Evolutionary conservation across 35 echinoderm and acorn worm genomes (phyloP).

Genomic region (Apostichopus japonicus): DNA sequence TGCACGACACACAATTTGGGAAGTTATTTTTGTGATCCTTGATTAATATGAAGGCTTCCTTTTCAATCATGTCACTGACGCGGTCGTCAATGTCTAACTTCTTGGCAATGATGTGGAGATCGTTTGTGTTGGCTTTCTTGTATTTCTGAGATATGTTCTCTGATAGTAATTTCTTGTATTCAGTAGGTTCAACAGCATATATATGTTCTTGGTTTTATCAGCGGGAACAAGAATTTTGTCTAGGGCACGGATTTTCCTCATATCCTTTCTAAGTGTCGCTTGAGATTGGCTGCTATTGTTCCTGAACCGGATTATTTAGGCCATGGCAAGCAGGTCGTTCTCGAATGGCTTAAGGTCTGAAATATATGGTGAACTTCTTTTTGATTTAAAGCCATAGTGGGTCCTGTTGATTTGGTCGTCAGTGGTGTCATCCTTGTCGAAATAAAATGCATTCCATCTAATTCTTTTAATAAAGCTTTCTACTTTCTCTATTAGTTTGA

Average conservation of each 20-base stretch:
- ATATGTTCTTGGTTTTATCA: slow-evolving; percentile 23
- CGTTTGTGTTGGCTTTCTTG: background rate
- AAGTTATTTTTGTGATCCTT: slow-evolving; percentile 76
- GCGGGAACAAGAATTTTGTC: background rate
- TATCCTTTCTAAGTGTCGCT: background rate
- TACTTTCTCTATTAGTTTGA: slow-evolving; percentile 60
- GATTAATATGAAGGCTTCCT: slow-evolving; percentile 51
- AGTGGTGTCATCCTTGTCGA: background rate
- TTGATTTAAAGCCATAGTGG: slow-evolving; percentile 61
- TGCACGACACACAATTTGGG: background rate
- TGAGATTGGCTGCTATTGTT: background rate
- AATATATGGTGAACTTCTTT: slow-evolving; percentile 54
- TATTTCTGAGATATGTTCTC: slow-evolving; percentile 5
- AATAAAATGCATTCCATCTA: slow-evolving; percentile 72
- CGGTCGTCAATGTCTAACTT: background rate
- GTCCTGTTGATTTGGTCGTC: background rate
- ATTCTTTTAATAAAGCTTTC: slow-evolving; percentile 69
- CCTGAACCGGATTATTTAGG: slow-evolving; percentile 51
- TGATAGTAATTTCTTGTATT: background rate
- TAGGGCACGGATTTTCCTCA: background rate
- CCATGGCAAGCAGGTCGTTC: slow-evolving; percentile 47
- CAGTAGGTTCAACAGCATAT: background rate
- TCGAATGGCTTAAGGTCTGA: slow-evolving; percentile 64
- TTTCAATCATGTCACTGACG: background rate
- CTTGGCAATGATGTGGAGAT: background rate